Base-by-base conservation (phyloP, 2,797 vertebrate species). In the Alcedo atthis region DNA sequence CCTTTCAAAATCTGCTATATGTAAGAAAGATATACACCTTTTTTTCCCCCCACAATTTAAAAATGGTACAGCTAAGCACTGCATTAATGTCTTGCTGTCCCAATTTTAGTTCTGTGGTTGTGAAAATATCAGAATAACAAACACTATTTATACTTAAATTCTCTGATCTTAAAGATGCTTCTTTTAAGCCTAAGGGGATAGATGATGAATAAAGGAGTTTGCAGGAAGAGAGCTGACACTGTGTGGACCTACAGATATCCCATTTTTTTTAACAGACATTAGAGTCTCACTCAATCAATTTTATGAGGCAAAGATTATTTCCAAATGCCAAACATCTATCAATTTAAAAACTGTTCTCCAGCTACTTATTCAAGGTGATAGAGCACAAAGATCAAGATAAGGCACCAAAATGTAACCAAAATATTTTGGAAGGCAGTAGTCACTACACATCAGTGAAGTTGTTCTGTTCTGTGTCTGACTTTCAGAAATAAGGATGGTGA, bases 161-260 rank as follows among this genome's bases (percentile, higher is more conserved):
- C 24, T 83, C 46, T 89, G 81, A 87, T 91, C 75, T 71, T 69
- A 94, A 87, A 92, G 24, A 21, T 62, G 40, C 10, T 73, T 83
- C 54, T 75, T 87, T 89, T 83, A 87, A 62, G 70, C 25, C 43
- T 84, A 76, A 85, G 58, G 92, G 21, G 37, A 83, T 3, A 87
- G 30, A 64, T 28, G 21, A 78, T 62, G 33, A 87, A 87, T 58
- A 87, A 85, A 85, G 32, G 49, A 61, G 15, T 46, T 68, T 85
- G 40, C 40, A 92, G 30, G 33, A 26, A 81, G 20, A 89, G 15
- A 85, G 46, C 15, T 74, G 61, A 85, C 57, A 77, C 54, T 5
- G 1, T 62, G 42, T 20, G 17, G 42, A 80, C 49, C 45, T 55
- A 61, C 17, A 68, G 32, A 22, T 42, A 53, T 9, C 4, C 12